Evolutionary conservation across 2,888 invertebrate species (phyloP), one percentile per base, ranked within the genome.

Genomic region (Cancer borealis): DNA sequence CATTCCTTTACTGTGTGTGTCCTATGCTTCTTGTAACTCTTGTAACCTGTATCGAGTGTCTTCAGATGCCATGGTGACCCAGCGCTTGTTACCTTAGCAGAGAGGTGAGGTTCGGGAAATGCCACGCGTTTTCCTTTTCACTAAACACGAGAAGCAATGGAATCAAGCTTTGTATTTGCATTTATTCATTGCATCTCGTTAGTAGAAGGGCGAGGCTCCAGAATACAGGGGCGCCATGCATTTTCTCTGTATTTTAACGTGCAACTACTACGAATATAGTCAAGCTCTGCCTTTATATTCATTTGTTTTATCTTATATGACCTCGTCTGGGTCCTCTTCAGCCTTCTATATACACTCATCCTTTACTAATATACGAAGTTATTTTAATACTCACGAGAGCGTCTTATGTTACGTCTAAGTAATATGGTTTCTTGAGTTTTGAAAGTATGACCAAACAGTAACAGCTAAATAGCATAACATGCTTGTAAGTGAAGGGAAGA

Each of bases 151-250:
- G 73, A 8, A 26, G 73, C 26, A 26, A 73, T 8, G 26, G 73
- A 73, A 73, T 73, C 26, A 73, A 73, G 26, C 26, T 26, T 73
- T 73, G 73, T 26, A 73, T 73, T 73, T 73, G 73, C 26, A 73
- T 73, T n/a, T 73, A 73, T 73, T 73, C 73, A 73, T 26, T 73
- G 73, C 73, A 73, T 73, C 26, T 73, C 73, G 73, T 73, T 73
- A 73, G n/a, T 6, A 26, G 73, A n/a, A 10, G 73, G 73, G 73
- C 73, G 73, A 73, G n/a, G 73, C 26, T n/a, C 26, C n/a, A 73
- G 26, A 5, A 73, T 10, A 8, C n/a, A 73, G 73, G 26, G 8
- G 8, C 73, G 8, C 73, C 26, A 73, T 26, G 73, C 10, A 73
- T 73, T 73, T 73, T 73, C 73, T 73, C 73, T 26, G 73, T 26